These are phyloP conservation scores for Aethes cnicana DNA, from an alignment of 2,888 invertebrate species.

Conservation along the genomic window DNA sequence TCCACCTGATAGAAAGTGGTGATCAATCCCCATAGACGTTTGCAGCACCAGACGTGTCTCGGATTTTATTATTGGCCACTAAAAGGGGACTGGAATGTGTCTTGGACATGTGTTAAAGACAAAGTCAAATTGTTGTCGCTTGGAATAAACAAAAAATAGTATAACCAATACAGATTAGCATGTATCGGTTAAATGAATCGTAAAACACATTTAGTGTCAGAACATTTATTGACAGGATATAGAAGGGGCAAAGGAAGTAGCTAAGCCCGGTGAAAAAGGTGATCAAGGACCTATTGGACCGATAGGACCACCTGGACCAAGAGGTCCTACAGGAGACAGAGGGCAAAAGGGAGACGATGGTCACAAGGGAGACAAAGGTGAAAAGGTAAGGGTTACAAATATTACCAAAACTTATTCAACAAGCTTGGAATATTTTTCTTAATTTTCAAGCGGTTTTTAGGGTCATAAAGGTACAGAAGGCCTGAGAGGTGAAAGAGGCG, in stretches of 20 bases:
- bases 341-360: constrained; percentile 75
- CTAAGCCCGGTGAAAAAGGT: constrained; percentile 54
- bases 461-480: constrained; percentile 49
- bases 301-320: constrained; percentile 80
- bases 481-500: constrained; percentile 52
- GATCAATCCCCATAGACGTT: too few relatives aligned
- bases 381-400: constrained; percentile 51
- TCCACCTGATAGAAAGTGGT: too few relatives aligned
- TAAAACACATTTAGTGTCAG: constrained; percentile 63
- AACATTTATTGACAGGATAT: constrained; percentile 57
- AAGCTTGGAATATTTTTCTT: not conserved
- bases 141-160: too few relatives aligned
- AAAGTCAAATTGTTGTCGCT: too few relatives aligned
- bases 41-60: too few relatives aligned
- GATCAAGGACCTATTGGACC: constrained; percentile 53
- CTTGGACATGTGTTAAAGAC: too few relatives aligned
- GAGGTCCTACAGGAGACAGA: constrained; percentile 72
- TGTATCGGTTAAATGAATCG: too few relatives aligned
- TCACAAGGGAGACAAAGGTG: constrained; percentile 60
- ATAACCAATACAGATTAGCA: too few relatives aligned
- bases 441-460: too few relatives aligned
- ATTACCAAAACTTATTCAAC: not conserved
- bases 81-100: too few relatives aligned
- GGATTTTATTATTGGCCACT: too few relatives aligned
- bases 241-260: constrained; percentile 47